A percentile compares a stretch with the other conserved stretches of the same genome.
Conservation (phyloP, 2,113 vertebrate genomes). For the Prunella fulvescens region DNA sequence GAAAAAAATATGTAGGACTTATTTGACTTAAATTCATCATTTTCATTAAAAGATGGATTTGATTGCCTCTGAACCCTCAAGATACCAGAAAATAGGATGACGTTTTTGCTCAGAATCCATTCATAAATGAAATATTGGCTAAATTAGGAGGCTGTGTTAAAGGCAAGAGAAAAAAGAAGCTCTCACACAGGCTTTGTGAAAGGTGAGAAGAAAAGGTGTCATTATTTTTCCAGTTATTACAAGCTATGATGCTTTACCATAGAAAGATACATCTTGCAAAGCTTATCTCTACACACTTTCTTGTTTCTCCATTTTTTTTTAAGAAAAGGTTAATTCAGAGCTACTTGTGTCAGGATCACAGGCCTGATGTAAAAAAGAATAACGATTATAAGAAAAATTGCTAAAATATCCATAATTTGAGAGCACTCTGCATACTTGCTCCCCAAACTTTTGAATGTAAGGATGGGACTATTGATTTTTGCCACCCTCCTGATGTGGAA, state of each 20-base stretch:
- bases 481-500: not conserved
- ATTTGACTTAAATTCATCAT: not conserved
- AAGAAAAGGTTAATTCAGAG: not conserved
- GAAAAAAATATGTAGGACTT: not conserved
- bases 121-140: not conserved
- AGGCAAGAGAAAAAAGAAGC: not conserved
- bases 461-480: not conserved
- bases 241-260: not conserved
- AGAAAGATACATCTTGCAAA: not conserved
- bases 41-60: slow-evolving; percentile 25
- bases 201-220: not conserved
- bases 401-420: not conserved
- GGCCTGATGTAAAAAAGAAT: not conserved
- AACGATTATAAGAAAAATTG: not conserved
- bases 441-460: not conserved
- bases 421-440: not conserved
- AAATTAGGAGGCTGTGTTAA: not conserved
- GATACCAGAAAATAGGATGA: not conserved
- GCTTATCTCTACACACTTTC: not conserved
- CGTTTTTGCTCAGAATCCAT: not conserved
- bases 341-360: not conserved
- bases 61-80: not conserved
- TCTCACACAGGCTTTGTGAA: not conserved
- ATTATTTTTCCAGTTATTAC: not conserved
- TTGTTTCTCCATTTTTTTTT: not conserved